These are phyloP conservation scores for Chrysodeixis includens DNA, from an alignment of 2,888 invertebrate species.

Conservation along the genomic window DNA sequence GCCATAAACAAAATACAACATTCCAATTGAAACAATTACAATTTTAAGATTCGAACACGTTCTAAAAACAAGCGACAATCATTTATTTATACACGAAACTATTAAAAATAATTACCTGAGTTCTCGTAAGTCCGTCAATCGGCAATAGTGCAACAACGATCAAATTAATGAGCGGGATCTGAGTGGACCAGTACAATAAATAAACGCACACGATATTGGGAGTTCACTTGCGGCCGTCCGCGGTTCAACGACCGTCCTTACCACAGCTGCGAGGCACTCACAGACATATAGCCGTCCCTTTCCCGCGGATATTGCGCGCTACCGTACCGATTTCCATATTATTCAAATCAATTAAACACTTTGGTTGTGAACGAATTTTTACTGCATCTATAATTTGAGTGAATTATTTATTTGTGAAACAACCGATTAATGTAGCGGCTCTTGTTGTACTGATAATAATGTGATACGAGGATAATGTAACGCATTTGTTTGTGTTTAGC, in stretches of 20 bases:
- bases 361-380: constrained; percentile 55
- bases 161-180: constrained; percentile 63
- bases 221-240: constrained; percentile 87
- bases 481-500: neutral
- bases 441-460: constrained; percentile 26
- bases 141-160: constrained; percentile 57
- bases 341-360: constrained; percentile 66
- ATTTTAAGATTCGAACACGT: constrained; percentile 16
- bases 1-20: constrained; percentile 11
- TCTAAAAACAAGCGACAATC: constrained; percentile 31
- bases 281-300: constrained; percentile 75
- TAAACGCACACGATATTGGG: constrained; percentile 84
- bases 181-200: constrained; percentile 66
- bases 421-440: constrained; percentile 34
- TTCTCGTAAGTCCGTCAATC: constrained; percentile 53
- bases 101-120: constrained; percentile 56
- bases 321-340: constrained; percentile 64
- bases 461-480: constrained; percentile 14
- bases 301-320: constrained; percentile 76
- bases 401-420: constrained; percentile 55
- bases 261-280: constrained; percentile 80
- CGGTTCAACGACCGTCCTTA: constrained; percentile 89
- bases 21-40: constrained; percentile 13
- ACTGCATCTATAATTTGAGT: constrained; percentile 47
- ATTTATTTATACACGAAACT: constrained; percentile 29